Evolutionary conservation across 1,140 invertebrate species (phyloP).

Genomic region (Drosophila setifemur): DNA sequence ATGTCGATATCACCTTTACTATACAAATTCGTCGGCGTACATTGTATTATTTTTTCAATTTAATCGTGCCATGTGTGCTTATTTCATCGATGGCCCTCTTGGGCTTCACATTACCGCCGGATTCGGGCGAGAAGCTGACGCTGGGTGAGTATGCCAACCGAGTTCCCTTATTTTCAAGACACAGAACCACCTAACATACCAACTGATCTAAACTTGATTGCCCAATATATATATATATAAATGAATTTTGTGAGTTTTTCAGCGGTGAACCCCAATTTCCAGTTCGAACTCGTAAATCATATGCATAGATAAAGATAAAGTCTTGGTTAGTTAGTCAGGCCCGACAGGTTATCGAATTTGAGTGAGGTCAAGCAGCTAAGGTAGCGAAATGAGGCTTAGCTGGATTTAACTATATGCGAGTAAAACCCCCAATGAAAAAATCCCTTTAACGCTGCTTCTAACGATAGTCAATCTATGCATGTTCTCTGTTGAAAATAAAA

Average conservation of each 20-base stretch:
- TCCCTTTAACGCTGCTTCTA: constrained; percentile 54
- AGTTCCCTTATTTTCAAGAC: constrained; percentile 1
- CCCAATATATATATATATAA: constrained; percentile 20
- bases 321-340: constrained; percentile 22
- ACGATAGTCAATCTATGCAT: constrained; percentile 67
- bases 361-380: constrained; percentile 66
- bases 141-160: constrained; percentile 88
- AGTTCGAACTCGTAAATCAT: neutral
- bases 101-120: constrained; percentile 98
- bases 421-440: constrained; percentile 15
- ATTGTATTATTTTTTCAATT: constrained; percentile 99
- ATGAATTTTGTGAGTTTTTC: constrained; percentile 40
- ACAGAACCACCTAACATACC: constrained; percentile 16
- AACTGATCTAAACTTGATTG: constrained; percentile 25
- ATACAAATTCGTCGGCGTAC: constrained; percentile 98
- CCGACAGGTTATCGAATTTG: constrained; percentile 10
- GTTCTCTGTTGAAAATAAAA: constrained; percentile 46
- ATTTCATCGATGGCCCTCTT: constrained; percentile 99
- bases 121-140: constrained; percentile 99
- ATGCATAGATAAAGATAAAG: constrained; percentile 33
- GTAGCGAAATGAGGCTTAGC: constrained; percentile 82
- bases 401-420: constrained; percentile 63
- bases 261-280: constrained; percentile 19
- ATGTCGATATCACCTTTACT: constrained; percentile 98
- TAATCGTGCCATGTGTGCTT: constrained; percentile 99